Percentiles rank a stretch among this genome's conserved stretches.
Evolutionary conservation across 2,113 vertebrate species (phyloP).

Genomic region (Vidua chalybeata): DNA sequence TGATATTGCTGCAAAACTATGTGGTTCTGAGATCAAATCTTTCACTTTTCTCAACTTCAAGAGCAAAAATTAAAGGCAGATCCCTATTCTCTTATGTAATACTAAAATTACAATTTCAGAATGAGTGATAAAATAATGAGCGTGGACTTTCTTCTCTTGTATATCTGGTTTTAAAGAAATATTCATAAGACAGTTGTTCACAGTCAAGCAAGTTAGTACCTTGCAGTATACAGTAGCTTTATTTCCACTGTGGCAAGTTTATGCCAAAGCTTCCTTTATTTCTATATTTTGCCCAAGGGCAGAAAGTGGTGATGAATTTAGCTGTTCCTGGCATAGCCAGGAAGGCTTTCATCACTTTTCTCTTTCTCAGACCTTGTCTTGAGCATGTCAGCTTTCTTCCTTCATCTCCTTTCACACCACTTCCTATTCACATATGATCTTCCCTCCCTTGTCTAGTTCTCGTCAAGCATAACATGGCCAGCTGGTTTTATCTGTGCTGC

Average conservation of each 20-base stretch:
- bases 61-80: background rate
- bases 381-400: constrained; percentile 44
- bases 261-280: background rate
- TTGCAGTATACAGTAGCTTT: background rate
- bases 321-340: background rate
- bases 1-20: background rate
- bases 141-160: background rate
- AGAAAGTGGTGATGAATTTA: background rate
- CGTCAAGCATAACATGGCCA: constrained; percentile 69
- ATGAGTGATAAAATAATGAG: background rate
- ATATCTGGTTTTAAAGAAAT: background rate
- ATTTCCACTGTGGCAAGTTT: background rate
- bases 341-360: constrained; percentile 1
- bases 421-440: constrained; percentile 63
- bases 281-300: background rate
- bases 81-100: background rate
- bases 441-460: constrained; percentile 71
- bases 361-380: constrained; percentile 54
- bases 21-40: background rate
- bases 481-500: constrained; percentile 57
- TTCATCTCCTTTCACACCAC: constrained; percentile 36
- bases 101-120: background rate
- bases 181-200: background rate
- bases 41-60: background rate
- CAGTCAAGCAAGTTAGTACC: background rate